Conservation (phyloP, 1,140 invertebrate species). For the Cotesia chilonis region DNA sequence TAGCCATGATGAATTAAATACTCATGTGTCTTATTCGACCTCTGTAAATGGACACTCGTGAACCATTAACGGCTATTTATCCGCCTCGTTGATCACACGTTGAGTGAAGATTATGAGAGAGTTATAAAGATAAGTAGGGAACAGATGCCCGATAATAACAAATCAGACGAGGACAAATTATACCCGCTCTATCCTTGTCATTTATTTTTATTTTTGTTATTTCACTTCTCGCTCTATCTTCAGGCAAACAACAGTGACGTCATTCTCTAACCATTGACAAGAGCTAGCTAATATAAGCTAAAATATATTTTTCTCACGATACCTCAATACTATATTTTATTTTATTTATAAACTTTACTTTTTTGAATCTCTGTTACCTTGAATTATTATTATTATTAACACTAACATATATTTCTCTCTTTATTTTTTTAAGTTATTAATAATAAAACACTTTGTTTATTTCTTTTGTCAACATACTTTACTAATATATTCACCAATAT, state of each 20-base stretch:
- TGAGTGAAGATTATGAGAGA: constrained; percentile 9
- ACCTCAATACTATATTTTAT: neutral
- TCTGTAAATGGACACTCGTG: constrained; percentile 32
- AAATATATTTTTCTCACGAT: neutral
- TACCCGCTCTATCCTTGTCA: neutral
- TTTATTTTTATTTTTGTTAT: neutral
- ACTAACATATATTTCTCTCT: constrained; percentile 21
- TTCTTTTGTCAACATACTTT: neutral
- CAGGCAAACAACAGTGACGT: constrained; percentile 1
- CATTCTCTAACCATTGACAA: neutral
- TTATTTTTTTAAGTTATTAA: constrained; percentile 6
- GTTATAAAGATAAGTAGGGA: neutral
- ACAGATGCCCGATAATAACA: constrained; percentile 5
- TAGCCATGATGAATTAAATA: constrained; percentile 14
- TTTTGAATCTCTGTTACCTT: constrained; percentile 39
- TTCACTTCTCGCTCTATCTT: neutral
- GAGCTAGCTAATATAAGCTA: neutral
- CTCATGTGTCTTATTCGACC: constrained; percentile 22
- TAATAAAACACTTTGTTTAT: neutral
- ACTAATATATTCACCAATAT: neutral
- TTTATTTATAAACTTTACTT: neutral
- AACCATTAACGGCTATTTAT: constrained; percentile 33
- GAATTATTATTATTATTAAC: neutral
- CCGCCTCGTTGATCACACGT: constrained; percentile 27
- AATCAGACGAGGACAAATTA: neutral